Conservation (phyloP, 2,797 vertebrate genomes). For the Danio tinwini region DNA sequence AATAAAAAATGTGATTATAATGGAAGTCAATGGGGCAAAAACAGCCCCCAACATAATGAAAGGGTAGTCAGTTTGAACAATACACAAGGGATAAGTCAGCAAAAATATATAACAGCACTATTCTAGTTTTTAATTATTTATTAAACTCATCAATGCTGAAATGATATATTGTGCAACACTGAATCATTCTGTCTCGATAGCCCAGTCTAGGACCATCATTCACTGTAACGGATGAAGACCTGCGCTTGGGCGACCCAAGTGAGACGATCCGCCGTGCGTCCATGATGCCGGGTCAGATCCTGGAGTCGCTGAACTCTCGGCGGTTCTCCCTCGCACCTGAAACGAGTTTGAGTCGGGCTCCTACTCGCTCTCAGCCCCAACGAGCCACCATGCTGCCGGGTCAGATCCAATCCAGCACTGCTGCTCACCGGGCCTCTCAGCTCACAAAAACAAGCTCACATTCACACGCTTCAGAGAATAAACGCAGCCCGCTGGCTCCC, state of each 20-base stretch:
- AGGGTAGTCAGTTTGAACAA: too few species aligned
- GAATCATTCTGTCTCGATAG: constrained; percentile 67
- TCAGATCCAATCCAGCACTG: constrained; percentile 63
- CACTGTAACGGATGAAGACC: constrained; percentile 86
- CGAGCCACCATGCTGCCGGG: constrained; percentile 76
- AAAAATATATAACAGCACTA: too few species aligned
- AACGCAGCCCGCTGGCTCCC: constrained; percentile 67
- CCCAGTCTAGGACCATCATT: constrained; percentile 62
- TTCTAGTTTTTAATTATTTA: too few species aligned
- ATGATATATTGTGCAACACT: background rate
- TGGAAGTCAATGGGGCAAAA: too few species aligned
- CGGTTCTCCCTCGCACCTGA: constrained; percentile 63
- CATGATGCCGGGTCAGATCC: constrained; percentile 82
- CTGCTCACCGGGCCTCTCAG: constrained; percentile 65
- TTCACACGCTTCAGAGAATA: constrained; percentile 44
- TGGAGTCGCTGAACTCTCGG: constrained; percentile 69
- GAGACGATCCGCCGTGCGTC: constrained; percentile 89
- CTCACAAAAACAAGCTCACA: constrained; percentile 54
- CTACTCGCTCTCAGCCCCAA: constrained; percentile 11
- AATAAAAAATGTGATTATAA: too few species aligned
- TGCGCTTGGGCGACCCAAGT: constrained; percentile 86
- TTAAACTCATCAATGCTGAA: too few species aligned
- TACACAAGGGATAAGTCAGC: too few species aligned
- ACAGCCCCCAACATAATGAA: too few species aligned
- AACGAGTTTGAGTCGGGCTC: constrained; percentile 2